These are phyloP conservation scores for Anhinga anhinga DNA, from an alignment of 2,113 vertebrate genomes.

Conservation along the genomic window DNA sequence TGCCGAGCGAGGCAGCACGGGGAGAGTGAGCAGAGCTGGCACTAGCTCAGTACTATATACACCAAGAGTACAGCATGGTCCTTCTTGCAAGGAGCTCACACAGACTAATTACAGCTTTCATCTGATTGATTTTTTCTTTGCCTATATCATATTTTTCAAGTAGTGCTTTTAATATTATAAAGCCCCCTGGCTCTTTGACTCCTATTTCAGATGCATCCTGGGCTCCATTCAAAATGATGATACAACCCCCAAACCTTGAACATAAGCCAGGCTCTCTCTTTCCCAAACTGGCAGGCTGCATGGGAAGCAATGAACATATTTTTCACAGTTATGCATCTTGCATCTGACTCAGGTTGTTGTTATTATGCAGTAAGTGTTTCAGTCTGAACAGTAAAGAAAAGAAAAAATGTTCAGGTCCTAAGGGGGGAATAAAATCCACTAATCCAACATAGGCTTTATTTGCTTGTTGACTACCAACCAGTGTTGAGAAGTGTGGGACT, in stretches of 20 bases:
- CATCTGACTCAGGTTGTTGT: constrained; percentile 44
- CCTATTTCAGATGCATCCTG: constrained; percentile 1
- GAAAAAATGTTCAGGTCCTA: constrained; percentile 34
- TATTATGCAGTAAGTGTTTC: constrained; percentile 49
- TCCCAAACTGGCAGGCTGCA: constrained; percentile 44
- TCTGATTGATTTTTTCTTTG: neutral
- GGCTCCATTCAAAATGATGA: neutral
- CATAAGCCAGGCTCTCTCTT: neutral
- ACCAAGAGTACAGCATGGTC: neutral
- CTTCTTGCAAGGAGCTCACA: neutral
- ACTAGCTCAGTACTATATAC: neutral
- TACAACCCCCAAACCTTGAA: constrained; percentile 23
- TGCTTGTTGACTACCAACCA: constrained; percentile 46
- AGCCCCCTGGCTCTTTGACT: neutral
- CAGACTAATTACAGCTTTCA: neutral
- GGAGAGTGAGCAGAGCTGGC: neutral
- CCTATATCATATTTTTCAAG: neutral
- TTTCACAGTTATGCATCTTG: constrained; percentile 33
- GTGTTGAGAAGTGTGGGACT: neutral
- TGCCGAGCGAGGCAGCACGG: fast-evolving
- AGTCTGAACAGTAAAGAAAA: constrained; percentile 42
- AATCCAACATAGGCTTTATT: constrained; percentile 60
- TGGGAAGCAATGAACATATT: constrained; percentile 22
- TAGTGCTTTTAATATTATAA: constrained; percentile 2
- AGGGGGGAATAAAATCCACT: constrained; percentile 50